phyloP scores from a whole-genome alignment of 2,888 invertebrate genomes.

The Holacanthella duospinosa region DNA sequence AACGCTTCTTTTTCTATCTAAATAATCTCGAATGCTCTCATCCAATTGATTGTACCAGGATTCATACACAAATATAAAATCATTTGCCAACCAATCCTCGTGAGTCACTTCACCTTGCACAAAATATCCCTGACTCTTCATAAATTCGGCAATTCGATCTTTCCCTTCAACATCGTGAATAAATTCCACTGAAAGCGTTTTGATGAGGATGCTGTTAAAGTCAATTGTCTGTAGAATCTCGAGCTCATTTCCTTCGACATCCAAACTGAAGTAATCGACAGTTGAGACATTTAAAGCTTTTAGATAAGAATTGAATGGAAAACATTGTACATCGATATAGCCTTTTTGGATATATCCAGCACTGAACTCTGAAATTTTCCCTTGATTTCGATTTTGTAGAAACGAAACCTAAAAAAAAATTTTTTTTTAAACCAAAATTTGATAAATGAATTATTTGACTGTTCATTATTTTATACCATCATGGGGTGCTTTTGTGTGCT shows the following conservation, averaged over 20 bases:
- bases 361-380: slow-evolving; percentile 40
- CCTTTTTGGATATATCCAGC: slow-evolving; percentile 35
- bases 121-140: slow-evolving; percentile 43
- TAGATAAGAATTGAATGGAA: no score
- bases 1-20: no score
- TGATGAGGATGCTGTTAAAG: slow-evolving; percentile 45
- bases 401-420: no score
- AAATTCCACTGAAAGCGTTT: slow-evolving; percentile 43
- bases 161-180: slow-evolving; percentile 43
- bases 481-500: slow-evolving; percentile 42
- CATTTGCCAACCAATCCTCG: no score
- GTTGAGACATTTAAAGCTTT: slow-evolving; percentile 45
- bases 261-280: slow-evolving; percentile 49
- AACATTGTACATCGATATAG: slow-evolving; percentile 45
- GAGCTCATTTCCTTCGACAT: slow-evolving; percentile 48
- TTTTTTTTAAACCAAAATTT: no score
- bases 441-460: background rate
- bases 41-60: no score
- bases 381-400: slow-evolving; percentile 43
- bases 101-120: no score
- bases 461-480: slow-evolving; percentile 40
- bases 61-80: no score
- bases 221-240: slow-evolving; percentile 47
- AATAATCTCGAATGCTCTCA: no score
- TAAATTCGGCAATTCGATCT: slow-evolving; percentile 41